Evolutionary conservation across 2,797 vertebrate species (phyloP).

Genomic region (Bryconaethiops microstoma): DNA sequence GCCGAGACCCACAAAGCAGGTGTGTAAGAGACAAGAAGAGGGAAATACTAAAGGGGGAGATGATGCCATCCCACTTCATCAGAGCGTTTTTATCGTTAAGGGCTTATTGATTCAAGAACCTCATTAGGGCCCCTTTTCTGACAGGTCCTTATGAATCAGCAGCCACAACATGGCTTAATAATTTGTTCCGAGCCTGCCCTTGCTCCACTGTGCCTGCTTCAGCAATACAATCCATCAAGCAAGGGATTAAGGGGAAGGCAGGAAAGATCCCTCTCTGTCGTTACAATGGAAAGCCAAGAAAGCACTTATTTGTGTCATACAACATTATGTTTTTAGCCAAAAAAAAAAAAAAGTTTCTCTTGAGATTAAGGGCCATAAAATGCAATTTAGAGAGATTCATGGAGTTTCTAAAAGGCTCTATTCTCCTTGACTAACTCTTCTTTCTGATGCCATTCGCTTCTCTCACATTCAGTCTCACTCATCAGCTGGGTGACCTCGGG

Average conservation of each 20-base stretch:
- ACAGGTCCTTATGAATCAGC: constrained; percentile 58
- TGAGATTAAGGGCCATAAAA: constrained; percentile 37
- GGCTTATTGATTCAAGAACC: constrained; percentile 66
- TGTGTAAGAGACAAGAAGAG: constrained; percentile 58
- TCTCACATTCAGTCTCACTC: background rate
- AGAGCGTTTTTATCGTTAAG: constrained; percentile 63
- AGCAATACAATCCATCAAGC: constrained; percentile 53
- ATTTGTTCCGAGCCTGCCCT: constrained; percentile 54
- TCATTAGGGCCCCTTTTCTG: constrained; percentile 64
- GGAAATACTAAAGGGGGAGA: constrained; percentile 46
- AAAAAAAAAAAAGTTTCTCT: constrained; percentile 5
- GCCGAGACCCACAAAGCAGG: constrained; percentile 52
- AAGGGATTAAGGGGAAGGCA: constrained; percentile 53
- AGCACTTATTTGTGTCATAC: constrained; percentile 34
- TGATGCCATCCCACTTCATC: constrained; percentile 63
- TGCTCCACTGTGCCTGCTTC: constrained; percentile 41
- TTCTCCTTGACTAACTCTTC: constrained; percentile 18
- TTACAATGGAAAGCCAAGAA: constrained; percentile 38
- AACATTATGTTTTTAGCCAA: background rate
- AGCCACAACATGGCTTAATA: constrained; percentile 55
- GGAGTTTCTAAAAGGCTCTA: constrained; percentile 10
- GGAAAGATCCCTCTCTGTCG: constrained; percentile 36
- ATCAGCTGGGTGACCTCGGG: background rate
- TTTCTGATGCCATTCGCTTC: background rate
- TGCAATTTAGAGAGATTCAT: constrained; percentile 20